phyloP scores from a whole-genome alignment of 2,797 vertebrate species.

The Gallirallus australis region DNA sequence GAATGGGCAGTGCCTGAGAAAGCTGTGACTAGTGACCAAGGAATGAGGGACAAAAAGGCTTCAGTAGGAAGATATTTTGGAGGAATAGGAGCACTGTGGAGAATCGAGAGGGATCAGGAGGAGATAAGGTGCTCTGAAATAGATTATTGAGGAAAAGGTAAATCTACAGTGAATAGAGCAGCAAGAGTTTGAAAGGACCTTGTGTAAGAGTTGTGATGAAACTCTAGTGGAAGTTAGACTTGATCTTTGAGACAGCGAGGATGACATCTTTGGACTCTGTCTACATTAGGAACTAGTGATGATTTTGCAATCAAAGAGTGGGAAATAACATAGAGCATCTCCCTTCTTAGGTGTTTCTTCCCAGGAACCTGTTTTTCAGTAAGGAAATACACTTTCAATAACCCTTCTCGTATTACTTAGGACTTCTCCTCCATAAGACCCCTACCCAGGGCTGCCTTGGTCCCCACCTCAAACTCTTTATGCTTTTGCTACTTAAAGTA shows the following conservation, averaged over 20 bases:
- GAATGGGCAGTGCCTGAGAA: background rate
- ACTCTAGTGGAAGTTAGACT: background rate
- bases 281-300: background rate
- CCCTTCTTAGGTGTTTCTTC: background rate
- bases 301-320: background rate
- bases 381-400: background rate
- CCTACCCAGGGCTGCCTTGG: background rate
- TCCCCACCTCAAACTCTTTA: background rate
- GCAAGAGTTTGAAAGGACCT: background rate
- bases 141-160: background rate
- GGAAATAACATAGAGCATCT: background rate
- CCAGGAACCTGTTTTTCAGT: background rate
- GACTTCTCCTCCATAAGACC: background rate
- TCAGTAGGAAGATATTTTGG: background rate
- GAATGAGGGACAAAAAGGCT: background rate
- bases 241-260: background rate
- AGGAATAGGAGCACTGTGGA: background rate
- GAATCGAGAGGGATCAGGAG: background rate
- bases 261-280: background rate
- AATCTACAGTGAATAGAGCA: background rate
- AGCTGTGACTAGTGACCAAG: background rate
- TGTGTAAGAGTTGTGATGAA: background rate
- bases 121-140: background rate
- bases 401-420: background rate
- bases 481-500: background rate